phyloP scores from a whole-genome alignment of 2,797 vertebrate species.

The Neosilurus mollespiculum region DNA sequence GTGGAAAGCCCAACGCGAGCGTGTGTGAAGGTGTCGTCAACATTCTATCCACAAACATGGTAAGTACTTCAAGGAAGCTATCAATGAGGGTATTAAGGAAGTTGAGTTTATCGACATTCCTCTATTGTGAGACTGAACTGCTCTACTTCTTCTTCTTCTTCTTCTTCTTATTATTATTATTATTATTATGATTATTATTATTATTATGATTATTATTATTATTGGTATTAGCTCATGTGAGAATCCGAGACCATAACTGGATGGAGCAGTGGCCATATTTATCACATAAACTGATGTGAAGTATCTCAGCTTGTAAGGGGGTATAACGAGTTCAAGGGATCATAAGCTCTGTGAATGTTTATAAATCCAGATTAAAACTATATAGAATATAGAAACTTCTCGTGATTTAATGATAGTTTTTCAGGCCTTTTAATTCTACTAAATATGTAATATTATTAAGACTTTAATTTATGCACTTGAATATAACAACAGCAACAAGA shows the following conservation, averaged over 20 bases:
- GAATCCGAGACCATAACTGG: neutral
- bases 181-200: too few relatives aligned
- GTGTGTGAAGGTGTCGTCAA: slow-evolving; percentile 33
- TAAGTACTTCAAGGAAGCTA: slow-evolving; percentile 40
- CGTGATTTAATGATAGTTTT: neutral
- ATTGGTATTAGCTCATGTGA: neutral
- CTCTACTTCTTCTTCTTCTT: neutral
- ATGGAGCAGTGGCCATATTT: neutral
- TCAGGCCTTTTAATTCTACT: neutral
- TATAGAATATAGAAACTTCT: neutral
- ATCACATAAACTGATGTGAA: neutral
- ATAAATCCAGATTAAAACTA: neutral
- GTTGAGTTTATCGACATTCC: slow-evolving; percentile 19
- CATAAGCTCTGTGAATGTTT: neutral
- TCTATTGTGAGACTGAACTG: neutral
- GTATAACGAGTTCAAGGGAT: neutral
- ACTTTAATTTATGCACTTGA: neutral
- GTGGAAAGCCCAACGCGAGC: slow-evolving; percentile 21
- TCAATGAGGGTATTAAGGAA: slow-evolving; percentile 31
- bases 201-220: too few relatives aligned
- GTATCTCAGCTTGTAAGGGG: neutral
- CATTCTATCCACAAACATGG: slow-evolving; percentile 38
- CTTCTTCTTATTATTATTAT: too few relatives aligned
- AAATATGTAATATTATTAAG: neutral
- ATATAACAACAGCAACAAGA: neutral